phyloP scores from a whole-genome alignment of 2,113 vertebrate species.

The Cisticola juncidis region DNA sequence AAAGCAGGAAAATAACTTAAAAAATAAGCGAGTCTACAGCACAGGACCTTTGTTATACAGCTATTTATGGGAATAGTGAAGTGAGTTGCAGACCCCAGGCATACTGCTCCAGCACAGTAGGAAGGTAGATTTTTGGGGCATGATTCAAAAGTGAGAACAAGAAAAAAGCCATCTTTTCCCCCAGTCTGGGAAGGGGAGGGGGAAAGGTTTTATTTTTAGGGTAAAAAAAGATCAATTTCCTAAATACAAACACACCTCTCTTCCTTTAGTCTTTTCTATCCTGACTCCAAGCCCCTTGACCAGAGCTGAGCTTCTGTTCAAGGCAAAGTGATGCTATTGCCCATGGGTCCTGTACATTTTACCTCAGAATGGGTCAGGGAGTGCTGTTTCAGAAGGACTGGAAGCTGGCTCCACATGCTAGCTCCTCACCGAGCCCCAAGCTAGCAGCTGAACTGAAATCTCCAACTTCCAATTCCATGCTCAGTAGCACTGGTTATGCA shows the following conservation, averaged over 20 bases:
- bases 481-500: not conserved
- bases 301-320: not conserved
- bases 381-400: not conserved
- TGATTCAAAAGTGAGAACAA: accelerated
- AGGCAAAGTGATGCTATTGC: not conserved
- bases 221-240: not conserved
- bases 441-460: not conserved
- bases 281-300: not conserved
- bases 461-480: not conserved
- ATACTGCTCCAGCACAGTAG: not conserved
- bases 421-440: not conserved
- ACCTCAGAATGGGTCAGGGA: not conserved
- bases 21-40: not conserved
- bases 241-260: not conserved
- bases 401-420: not conserved
- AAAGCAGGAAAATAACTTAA: not conserved
- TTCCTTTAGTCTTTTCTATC: not conserved
- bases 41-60: not conserved
- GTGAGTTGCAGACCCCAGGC: not conserved
- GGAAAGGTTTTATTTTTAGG: not conserved
- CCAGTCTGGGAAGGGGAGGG: not conserved
- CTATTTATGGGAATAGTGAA: not conserved
- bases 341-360: accelerated
- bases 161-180: not conserved
- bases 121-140: not conserved